Percentiles rank a stretch among this genome's conserved stretches.
phyloP scores from a whole-genome alignment of 1,140 invertebrate genomes.

The Hydropsyche tenuis region DNA sequence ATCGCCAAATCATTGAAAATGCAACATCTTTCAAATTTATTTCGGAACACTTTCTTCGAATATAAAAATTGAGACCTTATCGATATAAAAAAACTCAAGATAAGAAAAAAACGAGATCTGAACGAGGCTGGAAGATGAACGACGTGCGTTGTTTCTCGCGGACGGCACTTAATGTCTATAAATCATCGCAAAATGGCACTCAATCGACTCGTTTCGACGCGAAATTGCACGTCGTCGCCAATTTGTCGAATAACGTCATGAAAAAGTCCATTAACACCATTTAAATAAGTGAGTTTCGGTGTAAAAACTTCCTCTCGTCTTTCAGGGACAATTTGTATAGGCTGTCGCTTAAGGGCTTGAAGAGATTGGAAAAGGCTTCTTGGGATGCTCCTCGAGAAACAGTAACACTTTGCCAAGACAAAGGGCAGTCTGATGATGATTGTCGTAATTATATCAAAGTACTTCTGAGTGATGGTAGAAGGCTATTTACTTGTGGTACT shows the following conservation, averaged over 20 bases:
- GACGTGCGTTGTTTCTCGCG: constrained; percentile 28
- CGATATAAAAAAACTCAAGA: no score
- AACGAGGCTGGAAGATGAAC: constrained; percentile 24
- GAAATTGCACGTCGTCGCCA: no score
- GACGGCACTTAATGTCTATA: constrained; percentile 6
- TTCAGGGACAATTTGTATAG: constrained; percentile 30
- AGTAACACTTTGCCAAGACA: constrained; percentile 67
- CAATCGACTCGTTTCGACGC: background rate
- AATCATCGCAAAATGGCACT: constrained; percentile 30
- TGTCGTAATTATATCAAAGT: constrained; percentile 88
- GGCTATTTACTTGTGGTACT: constrained; percentile 82
- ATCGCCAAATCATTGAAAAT: no score
- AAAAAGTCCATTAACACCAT: no score
- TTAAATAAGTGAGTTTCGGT: no score
- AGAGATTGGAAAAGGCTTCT: constrained; percentile 20
- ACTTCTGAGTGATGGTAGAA: constrained; percentile 72
- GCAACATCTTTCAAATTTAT: no score
- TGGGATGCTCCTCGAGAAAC: constrained; percentile 16
- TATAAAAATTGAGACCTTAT: no score
- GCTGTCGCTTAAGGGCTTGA: constrained; percentile 8
- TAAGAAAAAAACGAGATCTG: no score
- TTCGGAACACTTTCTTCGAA: no score
- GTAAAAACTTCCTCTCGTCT: background rate
- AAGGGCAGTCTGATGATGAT: constrained; percentile 77
- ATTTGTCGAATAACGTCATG: no score